A percentile compares a stretch with the other conserved stretches of the same genome.
phyloP scores from a whole-genome alignment of 2,797 vertebrate genomes.

The Molothrus ater region DNA sequence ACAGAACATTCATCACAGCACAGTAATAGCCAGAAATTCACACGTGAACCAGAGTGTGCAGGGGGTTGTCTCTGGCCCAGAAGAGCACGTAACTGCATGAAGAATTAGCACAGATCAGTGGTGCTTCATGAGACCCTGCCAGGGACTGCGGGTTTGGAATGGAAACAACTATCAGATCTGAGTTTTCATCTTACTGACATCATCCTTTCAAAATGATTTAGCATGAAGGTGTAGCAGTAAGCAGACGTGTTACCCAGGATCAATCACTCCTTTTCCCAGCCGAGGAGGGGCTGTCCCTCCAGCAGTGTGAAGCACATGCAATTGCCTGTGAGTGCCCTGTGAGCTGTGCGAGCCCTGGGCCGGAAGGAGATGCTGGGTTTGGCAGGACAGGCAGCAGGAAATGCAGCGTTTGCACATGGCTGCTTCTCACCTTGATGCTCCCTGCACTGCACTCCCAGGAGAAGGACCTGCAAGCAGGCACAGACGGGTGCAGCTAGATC shows the following conservation, averaged over 20 bases:
- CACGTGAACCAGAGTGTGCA: background rate
- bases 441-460: background rate
- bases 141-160: background rate
- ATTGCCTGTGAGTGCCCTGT: background rate
- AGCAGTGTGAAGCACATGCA: rapidly evolving
- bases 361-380: background rate
- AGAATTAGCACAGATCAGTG: background rate
- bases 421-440: background rate
- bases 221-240: background rate
- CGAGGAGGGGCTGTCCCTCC: background rate
- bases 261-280: background rate
- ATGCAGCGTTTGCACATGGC: background rate
- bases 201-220: background rate
- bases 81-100: background rate
- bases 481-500: background rate
- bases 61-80: background rate
- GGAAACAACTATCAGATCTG: background rate
- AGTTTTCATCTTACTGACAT: background rate
- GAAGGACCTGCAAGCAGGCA: background rate
- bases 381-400: background rate
- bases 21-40: background rate
- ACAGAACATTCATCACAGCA: background rate
- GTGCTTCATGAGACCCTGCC: background rate
- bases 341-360: background rate
- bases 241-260: rapidly evolving